Conservation (phyloP, 2,797 vertebrate species). For the Oryzias dopingdopingensis region DNA sequence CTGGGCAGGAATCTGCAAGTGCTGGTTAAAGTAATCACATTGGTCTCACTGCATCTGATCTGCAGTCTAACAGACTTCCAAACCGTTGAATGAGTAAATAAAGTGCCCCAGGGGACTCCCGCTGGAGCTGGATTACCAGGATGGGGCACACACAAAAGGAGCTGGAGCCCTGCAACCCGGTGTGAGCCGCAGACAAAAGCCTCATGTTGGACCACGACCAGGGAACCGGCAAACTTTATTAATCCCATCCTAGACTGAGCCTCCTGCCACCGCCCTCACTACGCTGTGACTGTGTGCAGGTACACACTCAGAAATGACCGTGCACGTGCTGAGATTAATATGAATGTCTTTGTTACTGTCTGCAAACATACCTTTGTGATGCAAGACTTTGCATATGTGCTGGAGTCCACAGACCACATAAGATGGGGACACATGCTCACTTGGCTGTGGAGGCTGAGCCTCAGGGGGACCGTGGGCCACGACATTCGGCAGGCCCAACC, state of each 20-base stretch:
- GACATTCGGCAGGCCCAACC: slow-evolving; percentile 85
- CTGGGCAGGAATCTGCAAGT: slow-evolving; percentile 80
- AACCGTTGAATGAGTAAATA: slow-evolving; percentile 90
- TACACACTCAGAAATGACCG: slow-evolving; percentile 2
- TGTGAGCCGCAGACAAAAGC: slow-evolving; percentile 64
- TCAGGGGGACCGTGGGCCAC: slow-evolving; percentile 65
- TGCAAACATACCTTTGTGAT: slow-evolving; percentile 2
- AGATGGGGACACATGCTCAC: slow-evolving; percentile 80
- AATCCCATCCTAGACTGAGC: slow-evolving; percentile 64
- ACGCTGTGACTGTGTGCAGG: slow-evolving; percentile 20
- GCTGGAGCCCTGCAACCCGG: slow-evolving; percentile 78
- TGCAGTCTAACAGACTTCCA: slow-evolving; percentile 88
- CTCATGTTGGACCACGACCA: slow-evolving; percentile 66
- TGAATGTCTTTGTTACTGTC: not conserved
- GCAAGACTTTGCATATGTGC: slow-evolving; percentile 22
- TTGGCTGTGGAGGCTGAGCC: slow-evolving; percentile 77
- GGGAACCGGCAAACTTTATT: slow-evolving; percentile 70
- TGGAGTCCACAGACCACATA: slow-evolving; percentile 69
- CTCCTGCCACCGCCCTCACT: slow-evolving; percentile 37
- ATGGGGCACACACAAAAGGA: slow-evolving; percentile 82
- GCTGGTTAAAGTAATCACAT: slow-evolving; percentile 86
- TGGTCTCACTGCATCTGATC: slow-evolving; percentile 87
- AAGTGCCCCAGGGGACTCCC: slow-evolving; percentile 82
- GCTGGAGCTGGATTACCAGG: slow-evolving; percentile 83
- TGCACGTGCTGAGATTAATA: not conserved